Evolutionary conservation across 2,113 vertebrate species (phyloP), one percentile per base, ranked within the genome.

Genomic region (Salminus brasiliensis): DNA sequence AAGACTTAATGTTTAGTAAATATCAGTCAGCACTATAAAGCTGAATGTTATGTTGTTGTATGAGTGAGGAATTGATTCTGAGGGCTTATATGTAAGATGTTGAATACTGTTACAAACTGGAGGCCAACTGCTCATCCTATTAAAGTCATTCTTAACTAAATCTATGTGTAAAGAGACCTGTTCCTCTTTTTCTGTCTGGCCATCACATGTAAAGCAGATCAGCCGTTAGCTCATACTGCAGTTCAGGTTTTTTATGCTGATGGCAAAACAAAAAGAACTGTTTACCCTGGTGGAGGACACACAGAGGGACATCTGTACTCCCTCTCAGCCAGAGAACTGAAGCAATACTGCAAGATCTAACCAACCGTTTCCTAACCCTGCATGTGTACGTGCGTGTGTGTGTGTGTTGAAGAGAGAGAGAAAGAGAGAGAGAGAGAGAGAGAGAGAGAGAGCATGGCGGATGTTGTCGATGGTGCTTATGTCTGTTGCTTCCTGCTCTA

Each of bases 401-500:
- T 45, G 13, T n/a, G n/a, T n/a, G n/a, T n/a, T n/a, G 72, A 45
- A 52, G 16, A 53, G 45, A 30, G 53, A 60, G 49, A 60, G 47
- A 55, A 34, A 57, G 57, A 59, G 49, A n/a, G n/a, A n/a, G n/a
- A n/a, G n/a, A n/a, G n/a, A 72, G 41, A 62, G 18, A 66, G 8
- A 52, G 16, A 53, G 45, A 30, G 53, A 60, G 49, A 60, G 52
- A 52, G 53, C 43, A 41, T 7, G 30, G 52, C 68, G 52, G 67
- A 76, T 60, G 76, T 68, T 72, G 55, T 78, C 57, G 39, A 32
- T 49, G 29, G 65, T 25, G 53, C 60, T 18, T 73, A 69, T 74
- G 57, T 79, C 74, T 57, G 80, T 73, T 25, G 71, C 74, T 83
- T 85, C 81, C 84, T 85, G 84, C 27, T 71, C 47, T 72, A 41